A percentile compares a stretch with the other conserved stretches of the same genome.
Conservation (phyloP, 2,113 vertebrate genomes). For the Esox niger region DNA sequence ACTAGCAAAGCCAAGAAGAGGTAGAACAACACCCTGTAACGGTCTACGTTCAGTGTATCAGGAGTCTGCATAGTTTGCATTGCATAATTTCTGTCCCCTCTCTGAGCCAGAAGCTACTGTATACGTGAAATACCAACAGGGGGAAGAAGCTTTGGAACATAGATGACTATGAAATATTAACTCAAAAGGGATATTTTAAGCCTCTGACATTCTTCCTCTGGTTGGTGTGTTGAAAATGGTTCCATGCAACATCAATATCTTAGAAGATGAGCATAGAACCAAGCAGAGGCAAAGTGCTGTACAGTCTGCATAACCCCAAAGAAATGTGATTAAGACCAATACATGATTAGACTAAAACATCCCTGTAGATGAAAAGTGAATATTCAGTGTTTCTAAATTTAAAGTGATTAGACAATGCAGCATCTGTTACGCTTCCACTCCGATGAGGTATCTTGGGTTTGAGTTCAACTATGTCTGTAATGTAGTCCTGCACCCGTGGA, state of each 20-base stretch:
- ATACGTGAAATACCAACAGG: background rate
- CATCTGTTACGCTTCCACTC: no score
- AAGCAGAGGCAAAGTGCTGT: slow-evolving; percentile 1
- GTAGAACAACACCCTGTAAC: background rate
- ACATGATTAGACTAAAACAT: background rate
- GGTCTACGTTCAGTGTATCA: background rate
- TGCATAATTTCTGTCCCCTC: background rate
- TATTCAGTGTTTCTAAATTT: no score
- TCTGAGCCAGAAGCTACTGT: background rate
- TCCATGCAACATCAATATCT: slow-evolving; percentile 14
- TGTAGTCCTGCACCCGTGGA: no score
- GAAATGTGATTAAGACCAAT: background rate
- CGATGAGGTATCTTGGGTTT: no score
- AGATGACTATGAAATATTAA: slow-evolving; percentile 68
- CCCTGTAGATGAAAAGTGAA: background rate
- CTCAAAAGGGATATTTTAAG: slow-evolving; percentile 58
- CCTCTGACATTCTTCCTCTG: slow-evolving; percentile 51
- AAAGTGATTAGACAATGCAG: no score
- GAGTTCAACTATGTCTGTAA: no score
- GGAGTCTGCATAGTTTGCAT: background rate
- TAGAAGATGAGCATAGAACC: background rate
- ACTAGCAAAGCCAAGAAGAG: background rate
- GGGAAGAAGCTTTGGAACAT: slow-evolving; percentile 32
- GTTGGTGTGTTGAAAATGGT: slow-evolving; percentile 33
- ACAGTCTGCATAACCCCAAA: no score